Evolutionary conservation across 2,888 invertebrate genomes (phyloP).

Genomic region (Chaetogeoica ovagalla): DNA sequence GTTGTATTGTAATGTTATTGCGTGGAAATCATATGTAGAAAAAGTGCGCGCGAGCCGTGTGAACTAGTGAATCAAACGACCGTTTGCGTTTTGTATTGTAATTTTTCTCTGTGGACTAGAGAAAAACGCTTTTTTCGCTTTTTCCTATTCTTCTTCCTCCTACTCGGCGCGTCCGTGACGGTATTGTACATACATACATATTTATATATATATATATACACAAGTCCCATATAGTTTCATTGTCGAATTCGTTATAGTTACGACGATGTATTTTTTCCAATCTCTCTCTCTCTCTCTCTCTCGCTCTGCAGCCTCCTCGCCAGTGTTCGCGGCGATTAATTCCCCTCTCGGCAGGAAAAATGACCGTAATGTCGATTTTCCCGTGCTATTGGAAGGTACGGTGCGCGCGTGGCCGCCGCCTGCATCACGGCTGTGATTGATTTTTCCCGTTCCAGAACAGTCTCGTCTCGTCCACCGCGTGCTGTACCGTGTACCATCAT

Average conservation of each 20-base stretch:
- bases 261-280: slow-evolving; percentile 3
- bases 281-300: neutral
- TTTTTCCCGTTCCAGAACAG: neutral
- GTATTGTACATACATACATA: too few species aligned
- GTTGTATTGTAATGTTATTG: too few species aligned
- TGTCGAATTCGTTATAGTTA: slow-evolving; percentile 42
- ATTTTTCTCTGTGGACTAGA: too few species aligned
- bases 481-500: neutral
- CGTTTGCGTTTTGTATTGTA: too few species aligned
- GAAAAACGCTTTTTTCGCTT: too few species aligned
- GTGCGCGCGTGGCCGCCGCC: neutral
- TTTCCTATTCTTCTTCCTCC: neutral
- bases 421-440: neutral
- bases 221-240: slow-evolving; percentile 17
- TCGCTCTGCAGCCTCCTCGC: too few species aligned
- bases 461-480: slow-evolving; percentile 9
- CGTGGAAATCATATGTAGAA: too few species aligned
- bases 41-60: too few species aligned
- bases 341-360: neutral
- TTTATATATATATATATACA: too few species aligned
- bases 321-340: neutral
- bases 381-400: neutral
- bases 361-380: slow-evolving; percentile 8
- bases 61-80: too few species aligned
- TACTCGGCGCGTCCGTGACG: neutral